Evolutionary conservation across 2,888 invertebrate genomes (phyloP), one percentile per base, ranked within the genome.

Genomic region (Siphlonurus alternatus): DNA sequence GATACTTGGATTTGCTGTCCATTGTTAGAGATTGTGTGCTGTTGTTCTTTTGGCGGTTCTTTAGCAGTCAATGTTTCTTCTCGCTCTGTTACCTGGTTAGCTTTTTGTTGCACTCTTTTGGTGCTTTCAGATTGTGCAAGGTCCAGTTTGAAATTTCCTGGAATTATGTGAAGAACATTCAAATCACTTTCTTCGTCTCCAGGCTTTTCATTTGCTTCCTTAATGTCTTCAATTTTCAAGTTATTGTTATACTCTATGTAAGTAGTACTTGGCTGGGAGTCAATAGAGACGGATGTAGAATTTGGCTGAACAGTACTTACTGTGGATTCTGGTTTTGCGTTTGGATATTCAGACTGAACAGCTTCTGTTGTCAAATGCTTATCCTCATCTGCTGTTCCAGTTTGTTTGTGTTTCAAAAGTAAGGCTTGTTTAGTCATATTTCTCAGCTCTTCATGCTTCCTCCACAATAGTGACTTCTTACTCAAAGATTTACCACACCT

Each of bases 401-500:
- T 18, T 61, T 61, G 38, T 2, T 20, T 61, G 15, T n/a, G 25
- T 19, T 38, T 25, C 2, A 19, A 15, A 18, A 38, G n/a, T 10
- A 15, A 38, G 7, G 5, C 38, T 15, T 38, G 7, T 38, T 23
- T 63, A 15, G 53, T 54, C 10, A 19, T 23, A 25, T 63, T 63
- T n/a, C 25, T 56, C 10, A 25, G 15, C 19, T 25, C 53, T 24
- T 63, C 63, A 53, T 20, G 15, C 15, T 15, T 25, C 10, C 54
- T 25, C 24, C 24, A 38, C 38, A 38, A 10, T 38, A 60, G 23
- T 64, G 61, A 38, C 64, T 60, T 25, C 64, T 63, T 20, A 53
- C 23, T 23, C 65, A 64, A 19, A 62, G 38, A 38, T 38, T 38
- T 38, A 38, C 38, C 38, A 51, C 71, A 70, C n/a, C 66, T 65